A percentile compares a stretch with the other conserved stretches of the same genome.
Conservation (phyloP, 2,888 invertebrate species). For the Calephelis perditalis region DNA sequence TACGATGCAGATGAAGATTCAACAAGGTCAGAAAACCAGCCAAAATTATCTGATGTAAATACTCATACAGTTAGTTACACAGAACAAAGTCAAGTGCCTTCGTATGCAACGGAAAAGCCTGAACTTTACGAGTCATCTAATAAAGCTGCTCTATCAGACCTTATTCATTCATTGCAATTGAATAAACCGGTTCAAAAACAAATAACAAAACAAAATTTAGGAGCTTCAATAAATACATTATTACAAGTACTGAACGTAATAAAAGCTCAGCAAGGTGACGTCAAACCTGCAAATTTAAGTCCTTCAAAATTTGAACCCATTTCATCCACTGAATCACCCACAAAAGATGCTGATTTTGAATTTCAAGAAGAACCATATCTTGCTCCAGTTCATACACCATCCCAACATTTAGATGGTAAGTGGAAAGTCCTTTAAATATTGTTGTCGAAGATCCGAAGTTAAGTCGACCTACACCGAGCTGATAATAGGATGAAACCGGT, state of each 20-base stretch:
- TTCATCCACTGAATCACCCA: conserved; percentile 43
- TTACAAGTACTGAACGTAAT: conserved; percentile 85
- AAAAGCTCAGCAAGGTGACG: conserved; percentile 69
- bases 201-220: conserved; percentile 86
- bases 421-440: no score
- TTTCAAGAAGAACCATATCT: conserved; percentile 57
- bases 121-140: conserved; percentile 43
- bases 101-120: conserved; percentile 37
- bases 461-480: no score
- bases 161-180: conserved; percentile 78
- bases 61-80: conserved; percentile 47
- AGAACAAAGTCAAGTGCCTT: conserved; percentile 37
- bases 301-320: conserved; percentile 32
- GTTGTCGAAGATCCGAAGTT: no score
- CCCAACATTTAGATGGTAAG: conserved; percentile 68
- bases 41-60: conserved; percentile 32
- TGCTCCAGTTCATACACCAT: conserved; percentile 53
- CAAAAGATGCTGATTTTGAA: conserved; percentile 37
- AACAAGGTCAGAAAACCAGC: conserved; percentile 33
- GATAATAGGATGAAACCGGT: no score
- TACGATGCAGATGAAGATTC: conserved; percentile 9
- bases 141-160: conserved; percentile 78
- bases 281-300: conserved; percentile 30
- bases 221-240: conserved; percentile 86
- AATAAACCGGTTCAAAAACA: conserved; percentile 87